Evolutionary conservation across 2,888 invertebrate genomes (phyloP), one percentile per base, ranked within the genome.

Genomic region (Diaphora mendica): DNA sequence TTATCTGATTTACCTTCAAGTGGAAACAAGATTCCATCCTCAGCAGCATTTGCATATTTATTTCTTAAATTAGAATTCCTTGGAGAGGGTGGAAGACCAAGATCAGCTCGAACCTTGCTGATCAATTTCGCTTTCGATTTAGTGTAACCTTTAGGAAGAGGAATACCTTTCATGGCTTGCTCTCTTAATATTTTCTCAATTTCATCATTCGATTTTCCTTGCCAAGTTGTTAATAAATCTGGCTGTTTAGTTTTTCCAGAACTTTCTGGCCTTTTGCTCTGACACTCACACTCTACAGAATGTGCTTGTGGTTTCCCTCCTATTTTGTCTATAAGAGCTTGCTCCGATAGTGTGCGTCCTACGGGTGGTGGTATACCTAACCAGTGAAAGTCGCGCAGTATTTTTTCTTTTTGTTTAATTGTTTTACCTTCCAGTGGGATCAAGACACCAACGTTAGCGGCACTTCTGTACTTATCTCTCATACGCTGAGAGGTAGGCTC

Each of bases 31-130:
- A 72, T 35, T 73, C 73, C 73, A 42, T 66, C 70, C 48, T 74
- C 55, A 39, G 68, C 74, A 20, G 68, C 88, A 77, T 82, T 82
- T 3, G 79, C 51, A 67, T 79, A 79, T 77, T 81, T 77, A 39
- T 72, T 69, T 73, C 77, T 83, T 13, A 76, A 71, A 1, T 77
- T 35, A 26, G 75, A n/a, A 9, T 70, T 73, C 73, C 76, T 79
- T 0, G 87, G 86, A 73, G 82, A 85, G 23, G 82, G 78, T 17
- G 89, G 87, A 33, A 88, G 20, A 0, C 87, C 88, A 42, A 87
- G 42, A 3, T 89, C 85, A 13, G n/a, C 13, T 17, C 86, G 77
- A 23, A 89, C 81, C 70, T 87, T 68, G 13, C n/a, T 55, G 33
- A 68, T n/a, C 17, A 68, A 5, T 62, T 83, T 78, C 51, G 76